Evolutionary conservation across 1,140 invertebrate genomes (phyloP), one percentile per base, ranked within the genome.

Genomic region (Sogatella furcifera): DNA sequence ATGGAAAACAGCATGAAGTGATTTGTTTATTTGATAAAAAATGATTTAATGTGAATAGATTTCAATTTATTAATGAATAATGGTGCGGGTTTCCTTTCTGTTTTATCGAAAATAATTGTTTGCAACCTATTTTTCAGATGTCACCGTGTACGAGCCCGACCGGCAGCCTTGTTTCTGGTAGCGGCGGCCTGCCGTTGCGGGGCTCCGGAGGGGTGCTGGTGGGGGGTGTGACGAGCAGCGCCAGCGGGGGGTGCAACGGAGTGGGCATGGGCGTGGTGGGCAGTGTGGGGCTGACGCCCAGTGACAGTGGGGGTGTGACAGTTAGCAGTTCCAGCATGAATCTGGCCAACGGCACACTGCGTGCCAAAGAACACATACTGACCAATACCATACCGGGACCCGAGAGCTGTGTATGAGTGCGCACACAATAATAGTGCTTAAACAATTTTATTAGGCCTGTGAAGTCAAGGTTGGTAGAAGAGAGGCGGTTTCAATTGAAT

Each of bases 301-400:
- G 74, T 10, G 76, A 75, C 60, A 74, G 73, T 54, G 75, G 74
- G 72, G 75, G 74, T 64, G 17, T 49, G 1, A 22, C 15, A 1
- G 46, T 49, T 1, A 74, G 73, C 64, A 76, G 74, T 65, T 66
- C 74, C 41, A 71, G 75, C 64, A 72, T 74, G 62, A 77, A 74
- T 61, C 67, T 74, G 42, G 14, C 38, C 17, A 67, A 62, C 52
- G 60, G 62, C 28, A 58, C 44, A 34, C 55, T 62, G 6, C 58
- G 59, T 17, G 59, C 55, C 42, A 76, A 77, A 65, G 76, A 79
- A 68, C 76, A 77, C 71, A 85, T 85, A 64, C 82, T 86, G 63
- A 83, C 84, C 52, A 84, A 85, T 68, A 81, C 83, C 38, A 82
- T 86, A 75, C 84, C 84, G 42, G 84, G 84, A 61, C 84, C 84